Conservation (phyloP, 2,797 vertebrate species). For the Danio choprae region DNA sequence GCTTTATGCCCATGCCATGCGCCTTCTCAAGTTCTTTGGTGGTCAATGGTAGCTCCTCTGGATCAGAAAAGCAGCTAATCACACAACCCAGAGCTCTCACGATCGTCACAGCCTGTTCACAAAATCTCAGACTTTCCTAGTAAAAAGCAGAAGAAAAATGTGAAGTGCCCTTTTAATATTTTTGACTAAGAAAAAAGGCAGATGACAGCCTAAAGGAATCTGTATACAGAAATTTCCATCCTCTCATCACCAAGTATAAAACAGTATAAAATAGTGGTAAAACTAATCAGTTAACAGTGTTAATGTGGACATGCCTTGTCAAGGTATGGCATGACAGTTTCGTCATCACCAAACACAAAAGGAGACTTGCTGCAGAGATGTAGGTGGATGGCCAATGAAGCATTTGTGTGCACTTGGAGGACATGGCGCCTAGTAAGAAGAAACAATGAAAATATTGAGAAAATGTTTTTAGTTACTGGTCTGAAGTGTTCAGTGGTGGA, state of each 20-base stretch:
- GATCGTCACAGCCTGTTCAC: constrained; percentile 78
- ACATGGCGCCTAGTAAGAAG: constrained; percentile 81
- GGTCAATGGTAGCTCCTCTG: constrained; percentile 69
- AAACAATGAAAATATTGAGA: not conserved
- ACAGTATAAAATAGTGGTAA: not conserved
- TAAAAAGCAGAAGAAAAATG: constrained; percentile 20
- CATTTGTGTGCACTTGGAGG: constrained; percentile 77
- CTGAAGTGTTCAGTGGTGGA: not conserved
- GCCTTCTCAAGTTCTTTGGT: constrained; percentile 73
- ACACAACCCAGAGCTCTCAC: constrained; percentile 81
- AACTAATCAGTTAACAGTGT: not conserved
- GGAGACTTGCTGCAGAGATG: constrained; percentile 84
- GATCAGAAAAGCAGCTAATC: constrained; percentile 79
- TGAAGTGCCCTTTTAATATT: not conserved
- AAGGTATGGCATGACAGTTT: constrained; percentile 82
- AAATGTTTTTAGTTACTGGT: not conserved
- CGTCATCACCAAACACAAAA: constrained; percentile 89
- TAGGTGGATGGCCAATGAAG: constrained; percentile 81
- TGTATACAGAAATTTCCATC: no score
- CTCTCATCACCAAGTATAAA: not conserved
- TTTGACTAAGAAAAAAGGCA: not conserved
- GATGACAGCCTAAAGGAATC: no score
- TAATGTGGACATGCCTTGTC: constrained; percentile 78
- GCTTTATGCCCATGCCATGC: constrained; percentile 67
- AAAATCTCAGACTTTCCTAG: constrained; percentile 88